Base-by-base conservation (phyloP, 2,797 vertebrate species). In the Hafferia zeledoni region DNA sequence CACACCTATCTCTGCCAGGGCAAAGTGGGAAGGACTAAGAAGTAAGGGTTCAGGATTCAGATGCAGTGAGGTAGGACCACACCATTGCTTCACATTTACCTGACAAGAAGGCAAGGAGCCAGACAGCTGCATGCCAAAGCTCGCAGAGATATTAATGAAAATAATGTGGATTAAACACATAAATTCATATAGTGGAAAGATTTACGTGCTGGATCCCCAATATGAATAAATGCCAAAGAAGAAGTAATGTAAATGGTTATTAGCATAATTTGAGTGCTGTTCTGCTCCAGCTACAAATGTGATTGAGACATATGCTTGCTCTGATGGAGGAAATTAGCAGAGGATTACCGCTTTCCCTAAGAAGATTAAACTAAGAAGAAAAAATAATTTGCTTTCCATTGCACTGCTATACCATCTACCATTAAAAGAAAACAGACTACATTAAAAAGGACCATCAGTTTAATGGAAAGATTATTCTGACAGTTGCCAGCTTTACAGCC, bases 281-380 rank as follows among this genome's bases (percentile, higher is more conserved):
- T 97, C 93, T 97, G 95, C 91, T 95, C 87, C 88, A 96, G 81
- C 94, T 96, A 97, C 96, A 96, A 97, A 96, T 93, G 96, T 87
- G 93, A 97, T 95, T 96, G 95, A 89, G 96, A 96, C 96, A 96
- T 96, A 96, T 96, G 95, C 94, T 96, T 95, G 76, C 82, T 97
- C 89, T 95, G 90, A 96, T 96, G 95, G 92, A 96, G 91, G 94
- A 97, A 97, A 97, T 97, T 97, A 97, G 89, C 89, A 87, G 94
- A 97, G 91, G 95, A 96, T 97, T 97, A 96, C 89, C n/a, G 37
- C 89, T 96, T 96, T 87, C 90, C 60, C 72, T 95, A 95, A 97
- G 89, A 97, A 60, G 65, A 96, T 97, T 97, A 96, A 92, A 87
- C 70, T 86, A 44, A 89, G 94, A 95, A 90, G 92, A 94, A 92